Evolutionary conservation across 2,888 invertebrate species (phyloP), one percentile per base, ranked within the genome.

Genomic region (Sepiola atlantica): DNA sequence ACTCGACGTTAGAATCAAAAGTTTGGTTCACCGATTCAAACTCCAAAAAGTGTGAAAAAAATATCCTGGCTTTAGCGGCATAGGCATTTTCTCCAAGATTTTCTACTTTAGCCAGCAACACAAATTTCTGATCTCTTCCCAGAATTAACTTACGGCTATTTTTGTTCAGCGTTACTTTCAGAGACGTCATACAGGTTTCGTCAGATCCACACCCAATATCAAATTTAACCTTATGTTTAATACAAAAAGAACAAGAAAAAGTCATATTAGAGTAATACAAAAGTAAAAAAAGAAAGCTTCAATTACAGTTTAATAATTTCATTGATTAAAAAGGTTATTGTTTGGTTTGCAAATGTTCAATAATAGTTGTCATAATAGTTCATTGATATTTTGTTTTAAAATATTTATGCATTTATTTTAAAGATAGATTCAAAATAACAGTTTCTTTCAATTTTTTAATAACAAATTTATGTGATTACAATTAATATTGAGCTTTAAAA

Each of bases 11-110:
- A 16, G 77, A 77, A n/a, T 77, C 77, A 1, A n/a, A 77, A 77
- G 77, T 77, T 77, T 77, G 77, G 77, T 77, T 77, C 77, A 77
- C 77, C 4, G 77, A 77, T 77, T 77, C 77, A 77, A 77, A 77
- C 14, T 77, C 77, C 77, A 77, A 77, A 18, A 77, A 77, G 0
- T 32, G 14, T 14, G 77, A 77, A 77, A n/a, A 77, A n/a, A 77
- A 77, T 14, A 77, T 77, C n/a, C 77, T 77, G 16, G 77, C 77
- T n/a, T 77, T 77, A 14, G 77, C 77, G n/a, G n/a, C 14, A 18
- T 77, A 77, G 16, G 77, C 77, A 14, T 77, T n/a, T 77, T 77
- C 77, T 16, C n/a, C n/a, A 14, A 77, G 16, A 77, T 32, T 77
- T 77, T 77, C 77, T 16, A 77, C n/a, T 32, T 77, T 20, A 18